Evolutionary conservation across 2,888 invertebrate species (phyloP), one percentile per base, ranked within the genome.

Genomic region (Drosophila monieri): DNA sequence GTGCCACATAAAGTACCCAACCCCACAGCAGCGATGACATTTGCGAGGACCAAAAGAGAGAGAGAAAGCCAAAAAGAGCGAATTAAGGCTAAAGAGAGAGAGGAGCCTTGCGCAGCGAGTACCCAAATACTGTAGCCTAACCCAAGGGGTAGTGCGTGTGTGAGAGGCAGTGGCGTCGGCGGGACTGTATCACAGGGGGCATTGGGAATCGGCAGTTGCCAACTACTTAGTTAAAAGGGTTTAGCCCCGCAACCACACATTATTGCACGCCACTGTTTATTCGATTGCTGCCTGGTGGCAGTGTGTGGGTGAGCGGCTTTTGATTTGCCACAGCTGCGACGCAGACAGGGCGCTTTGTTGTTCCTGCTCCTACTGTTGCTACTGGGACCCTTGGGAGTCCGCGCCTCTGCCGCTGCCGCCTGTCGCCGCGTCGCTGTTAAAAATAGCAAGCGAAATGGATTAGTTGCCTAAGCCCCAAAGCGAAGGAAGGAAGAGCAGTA

Each of bases 401-500:
- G 21, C 21, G 48, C 37, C 46, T 30, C 46, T 47, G 57, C 47
- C 21, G 18, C 39, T 56, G 37, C 68, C 58, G 70, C 62, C 44
- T 69, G 54, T 55, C 54, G 70, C 37, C 51, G 48, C 68, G 72
- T 72, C 69, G 80, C 77, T 83, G 85, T 80, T 83, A 85, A 83
- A 83, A 83, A 83, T 78, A 83, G 85, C 83, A 72, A 68, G 79
- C 76, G 78, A 76, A 79, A 83, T 83, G 83, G 83, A 83, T 83
- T 83, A 83, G 78, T 74, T 74, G 67, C 76, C 70, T 47, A 48
- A 35, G 62, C 57, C 59, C 52, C 55, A 72, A 74, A 62, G 51
- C 51, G 30, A 43, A 52, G 66, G 51, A 64, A 61, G 61, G 61
- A 64, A 64, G 64, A 61, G 46, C 61, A 37, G 61, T 37, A 37